Evolutionary conservation across 2,797 vertebrate species (phyloP).

Genomic region (Coendou prehensilis): DNA sequence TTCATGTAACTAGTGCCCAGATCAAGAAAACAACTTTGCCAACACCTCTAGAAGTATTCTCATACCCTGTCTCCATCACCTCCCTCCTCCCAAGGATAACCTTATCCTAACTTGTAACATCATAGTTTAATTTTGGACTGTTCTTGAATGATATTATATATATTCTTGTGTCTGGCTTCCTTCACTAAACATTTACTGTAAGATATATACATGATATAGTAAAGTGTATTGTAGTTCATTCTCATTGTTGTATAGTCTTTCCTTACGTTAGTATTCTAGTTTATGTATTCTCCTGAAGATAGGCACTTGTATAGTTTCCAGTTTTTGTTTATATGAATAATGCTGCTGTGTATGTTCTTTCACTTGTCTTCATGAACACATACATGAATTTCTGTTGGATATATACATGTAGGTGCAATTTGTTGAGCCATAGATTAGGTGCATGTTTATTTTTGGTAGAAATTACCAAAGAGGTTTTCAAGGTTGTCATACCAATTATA

Average conservation of each 20-base stretch:
- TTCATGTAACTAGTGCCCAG: neutral
- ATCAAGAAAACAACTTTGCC: neutral
- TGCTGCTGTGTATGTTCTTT: neutral
- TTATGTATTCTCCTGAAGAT: neutral
- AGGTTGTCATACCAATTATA: neutral
- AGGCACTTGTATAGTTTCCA: neutral
- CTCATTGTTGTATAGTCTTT: neutral
- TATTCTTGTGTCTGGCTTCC: neutral
- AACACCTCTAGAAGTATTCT: neutral
- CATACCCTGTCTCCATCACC: no score
- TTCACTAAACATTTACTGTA: neutral
- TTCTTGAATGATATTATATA: neutral
- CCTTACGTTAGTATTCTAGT: neutral
- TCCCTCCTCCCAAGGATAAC: neutral
- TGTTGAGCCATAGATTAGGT: neutral
- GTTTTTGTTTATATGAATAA: neutral
- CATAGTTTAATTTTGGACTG: neutral
- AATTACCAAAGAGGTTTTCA: neutral
- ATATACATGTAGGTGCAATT: neutral
- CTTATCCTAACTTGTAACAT: neutral
- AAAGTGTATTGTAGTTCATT: neutral
- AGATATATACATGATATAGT: neutral
- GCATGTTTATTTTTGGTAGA: neutral
- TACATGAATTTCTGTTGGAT: neutral
- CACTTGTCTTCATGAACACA: neutral